Evolutionary conservation across 2,797 vertebrate genomes (phyloP).

Genomic region (Parauchenoglanis ngamensis): DNA sequence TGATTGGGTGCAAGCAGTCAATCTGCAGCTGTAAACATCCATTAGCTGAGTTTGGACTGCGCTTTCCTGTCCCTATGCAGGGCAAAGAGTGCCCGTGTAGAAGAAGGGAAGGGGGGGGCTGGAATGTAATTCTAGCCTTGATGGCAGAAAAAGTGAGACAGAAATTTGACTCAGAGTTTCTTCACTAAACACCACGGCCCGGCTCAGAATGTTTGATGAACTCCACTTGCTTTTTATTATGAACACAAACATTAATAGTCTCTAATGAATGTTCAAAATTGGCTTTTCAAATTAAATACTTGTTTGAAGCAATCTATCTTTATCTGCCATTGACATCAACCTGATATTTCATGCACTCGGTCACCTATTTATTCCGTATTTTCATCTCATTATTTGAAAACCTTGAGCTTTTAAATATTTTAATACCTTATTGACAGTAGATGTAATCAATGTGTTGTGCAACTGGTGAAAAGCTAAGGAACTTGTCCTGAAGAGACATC

Average conservation of each 20-base stretch:
- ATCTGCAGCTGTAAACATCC: slow-evolving; percentile 76
- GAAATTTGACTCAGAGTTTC: slow-evolving; percentile 21
- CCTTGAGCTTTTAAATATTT: neutral
- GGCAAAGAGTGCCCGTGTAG: slow-evolving; percentile 46
- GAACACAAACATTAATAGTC: neutral
- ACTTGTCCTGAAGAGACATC: slow-evolving; percentile 30
- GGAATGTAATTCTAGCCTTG: slow-evolving; percentile 64
- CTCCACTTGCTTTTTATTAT: neutral
- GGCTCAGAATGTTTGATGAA: neutral
- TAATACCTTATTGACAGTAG: slow-evolving; percentile 29
- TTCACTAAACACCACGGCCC: neutral
- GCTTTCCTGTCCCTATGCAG: slow-evolving; percentile 63
- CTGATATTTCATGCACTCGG: neutral
- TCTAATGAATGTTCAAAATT: neutral
- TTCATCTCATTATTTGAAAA: neutral
- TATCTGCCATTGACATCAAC: neutral
- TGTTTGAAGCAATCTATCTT: neutral
- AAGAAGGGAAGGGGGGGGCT: slow-evolving; percentile 49
- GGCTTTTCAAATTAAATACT: slow-evolving; percentile 3
- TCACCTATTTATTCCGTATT: neutral
- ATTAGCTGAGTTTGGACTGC: slow-evolving; percentile 70
- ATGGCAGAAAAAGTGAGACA: slow-evolving; percentile 29
- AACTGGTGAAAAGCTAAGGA: slow-evolving; percentile 10
- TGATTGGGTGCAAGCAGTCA: slow-evolving; percentile 65
- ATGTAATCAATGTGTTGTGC: slow-evolving; percentile 6